Evolutionary conservation across 2,888 invertebrate species (phyloP), one percentile per base, ranked within the genome.

Genomic region (Drosophila macrospina): DNA sequence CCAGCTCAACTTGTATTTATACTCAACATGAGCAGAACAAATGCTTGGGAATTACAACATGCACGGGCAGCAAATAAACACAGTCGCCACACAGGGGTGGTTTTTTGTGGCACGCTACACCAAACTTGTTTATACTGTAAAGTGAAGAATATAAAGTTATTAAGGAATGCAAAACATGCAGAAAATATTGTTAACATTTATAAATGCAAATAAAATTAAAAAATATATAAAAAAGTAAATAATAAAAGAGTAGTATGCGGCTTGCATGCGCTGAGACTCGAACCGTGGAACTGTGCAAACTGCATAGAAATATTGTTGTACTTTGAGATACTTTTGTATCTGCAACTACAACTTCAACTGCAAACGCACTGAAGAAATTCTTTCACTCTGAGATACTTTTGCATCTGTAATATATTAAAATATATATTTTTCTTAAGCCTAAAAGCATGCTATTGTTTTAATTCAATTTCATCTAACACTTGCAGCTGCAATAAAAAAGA

Each of bases 1-100:
- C 0, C 0, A 2, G 0, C 0, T 10, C 5, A 10, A 0, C 16
- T 62, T 36, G 16, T 81, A 81, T 80, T 72, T 90, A 79, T 70
- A 64, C 10, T 8, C 2, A 0, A 1, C 20, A 0, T 0, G 0
- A 0, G 24, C 15, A 1, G 50, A 87, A 90, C 16, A 15, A 36
- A 42, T 26, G 65, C n/a, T 86, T 88, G 85, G 47, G 90, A 90
- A 90, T 76, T 75, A 55, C 47, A 71, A 63, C 28, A 34, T 24
- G 6, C 16, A 0, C 2, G 6, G 6, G 5, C 16, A 32, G 1
- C 8, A 1, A 20, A 11, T 26, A 48, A n/a, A 5, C 11, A 15
- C 28, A 2, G 1, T 5, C 15, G 15, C 28, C 1, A 1, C n/a
- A 47, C 6, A 20, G 52, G 74, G 74, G 76, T 79, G 51, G 28